Evolutionary conservation across 92 coral and sea anemone species (phyloP).

Genomic region (Siderastrea radians): DNA sequence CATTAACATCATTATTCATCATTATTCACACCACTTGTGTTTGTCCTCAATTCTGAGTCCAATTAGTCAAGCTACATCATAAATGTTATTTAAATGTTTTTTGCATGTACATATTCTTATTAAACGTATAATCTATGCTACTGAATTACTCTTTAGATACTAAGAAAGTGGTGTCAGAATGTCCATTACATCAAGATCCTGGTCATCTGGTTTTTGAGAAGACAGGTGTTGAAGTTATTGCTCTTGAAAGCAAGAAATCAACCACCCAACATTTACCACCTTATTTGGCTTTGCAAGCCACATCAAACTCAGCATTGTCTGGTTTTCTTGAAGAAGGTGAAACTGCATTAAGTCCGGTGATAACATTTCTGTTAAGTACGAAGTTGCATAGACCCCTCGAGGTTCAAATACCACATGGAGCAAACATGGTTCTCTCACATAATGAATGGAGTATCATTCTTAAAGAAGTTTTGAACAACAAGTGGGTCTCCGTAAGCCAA

Average conservation of each 20-base stretch:
- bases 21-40: no score
- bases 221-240: constrained; percentile 32
- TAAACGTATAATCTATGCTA: no score
- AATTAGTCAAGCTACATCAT: no score
- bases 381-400: background rate
- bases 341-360: background rate
- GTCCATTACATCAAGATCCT: background rate
- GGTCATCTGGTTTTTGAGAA: constrained; percentile 20
- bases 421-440: background rate
- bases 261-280: background rate
- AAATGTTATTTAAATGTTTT: no score
- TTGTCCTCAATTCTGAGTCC: no score
- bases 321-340: constrained; percentile 15
- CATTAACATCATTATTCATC: no score
- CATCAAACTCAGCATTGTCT: background rate
- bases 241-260: background rate
- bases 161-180: background rate
- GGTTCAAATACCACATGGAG: constrained; percentile 8
- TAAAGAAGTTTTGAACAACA: constrained; percentile 6
- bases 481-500: constrained; percentile 4
- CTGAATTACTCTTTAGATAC: no score
- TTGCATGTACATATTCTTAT: no score
- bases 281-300: background rate
- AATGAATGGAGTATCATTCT: constrained; percentile 6
- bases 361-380: background rate